Evolutionary conservation across 1,140 invertebrate genomes (phyloP).

Genomic region (Eciton burchellii): DNA sequence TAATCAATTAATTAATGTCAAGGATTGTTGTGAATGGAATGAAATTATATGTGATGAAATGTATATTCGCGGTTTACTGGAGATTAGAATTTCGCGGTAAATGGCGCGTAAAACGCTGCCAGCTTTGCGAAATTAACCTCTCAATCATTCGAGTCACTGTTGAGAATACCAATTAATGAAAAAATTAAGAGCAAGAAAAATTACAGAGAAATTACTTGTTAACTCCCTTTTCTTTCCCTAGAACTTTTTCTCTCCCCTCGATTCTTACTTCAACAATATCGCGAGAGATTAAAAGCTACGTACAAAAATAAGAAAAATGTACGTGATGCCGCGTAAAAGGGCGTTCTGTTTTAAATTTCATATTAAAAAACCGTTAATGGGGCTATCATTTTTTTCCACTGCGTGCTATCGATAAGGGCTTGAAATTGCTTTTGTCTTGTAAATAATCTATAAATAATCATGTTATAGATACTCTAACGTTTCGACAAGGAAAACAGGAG

Average conservation of each 20-base stretch:
- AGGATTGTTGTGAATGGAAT: too few species aligned
- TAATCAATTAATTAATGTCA: too few species aligned
- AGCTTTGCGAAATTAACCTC: too few species aligned
- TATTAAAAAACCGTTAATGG: neutral
- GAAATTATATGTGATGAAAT: too few species aligned
- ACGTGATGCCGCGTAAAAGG: neutral
- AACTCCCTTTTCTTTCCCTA: too few species aligned
- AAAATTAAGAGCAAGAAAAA: too few species aligned
- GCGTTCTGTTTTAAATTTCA: neutral
- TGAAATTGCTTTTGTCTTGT: slow-evolving; percentile 6
- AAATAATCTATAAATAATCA: neutral
- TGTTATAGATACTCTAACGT: slow-evolving; percentile 8
- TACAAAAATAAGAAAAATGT: slow-evolving; percentile 6
- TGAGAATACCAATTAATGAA: too few species aligned
- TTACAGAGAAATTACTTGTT: too few species aligned
- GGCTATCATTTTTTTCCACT: neutral
- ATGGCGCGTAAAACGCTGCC: too few species aligned
- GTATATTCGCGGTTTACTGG: too few species aligned
- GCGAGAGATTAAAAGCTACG: neutral
- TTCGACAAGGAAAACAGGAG: slow-evolving; percentile 4
- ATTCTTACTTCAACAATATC: neutral
- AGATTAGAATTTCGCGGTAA: too few species aligned
- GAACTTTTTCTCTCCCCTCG: neutral
- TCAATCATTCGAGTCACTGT: too few species aligned
- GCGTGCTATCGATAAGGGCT: neutral